Conservation (phyloP, 2,113 vertebrate species). For the Cygnus buccinator region DNA sequence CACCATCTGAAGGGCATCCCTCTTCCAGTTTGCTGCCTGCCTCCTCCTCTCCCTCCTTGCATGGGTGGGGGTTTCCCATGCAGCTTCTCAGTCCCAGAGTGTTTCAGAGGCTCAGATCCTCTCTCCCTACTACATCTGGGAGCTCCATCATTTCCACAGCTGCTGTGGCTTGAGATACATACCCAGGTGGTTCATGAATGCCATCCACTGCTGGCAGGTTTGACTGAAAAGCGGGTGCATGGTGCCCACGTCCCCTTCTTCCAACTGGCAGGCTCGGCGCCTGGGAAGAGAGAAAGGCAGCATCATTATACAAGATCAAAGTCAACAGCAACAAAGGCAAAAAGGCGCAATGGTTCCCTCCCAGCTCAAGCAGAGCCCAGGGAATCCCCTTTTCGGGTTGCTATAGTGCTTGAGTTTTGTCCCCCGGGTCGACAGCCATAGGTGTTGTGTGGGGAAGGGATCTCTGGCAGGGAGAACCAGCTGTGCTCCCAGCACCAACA, state of each 20-base stretch:
- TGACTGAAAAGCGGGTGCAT: slow-evolving; percentile 85
- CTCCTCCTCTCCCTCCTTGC: background rate
- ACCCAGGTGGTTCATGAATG: slow-evolving; percentile 88
- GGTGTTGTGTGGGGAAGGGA: background rate
- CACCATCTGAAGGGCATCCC: background rate
- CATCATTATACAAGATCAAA: background rate
- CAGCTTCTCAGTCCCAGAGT: background rate
- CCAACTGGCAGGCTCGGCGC: slow-evolving; percentile 85
- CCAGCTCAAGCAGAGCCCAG: background rate
- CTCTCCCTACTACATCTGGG: background rate
- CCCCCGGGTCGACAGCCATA: background rate
- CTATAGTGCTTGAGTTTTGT: background rate
- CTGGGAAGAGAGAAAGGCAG: slow-evolving; percentile 68
- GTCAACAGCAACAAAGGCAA: background rate
- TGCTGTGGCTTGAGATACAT: background rate
- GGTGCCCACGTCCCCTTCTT: slow-evolving; percentile 89
- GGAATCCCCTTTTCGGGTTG: background rate
- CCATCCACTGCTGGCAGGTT: slow-evolving; percentile 85
- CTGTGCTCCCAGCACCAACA: background rate
- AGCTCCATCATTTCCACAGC: background rate
- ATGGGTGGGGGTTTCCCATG: background rate
- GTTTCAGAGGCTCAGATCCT: background rate
- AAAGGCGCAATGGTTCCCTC: background rate
- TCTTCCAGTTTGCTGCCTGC: background rate
- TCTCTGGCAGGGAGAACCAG: background rate